Evolutionary conservation across 2,797 vertebrate genomes (phyloP).

Genomic region (Molossus molossus): DNA sequence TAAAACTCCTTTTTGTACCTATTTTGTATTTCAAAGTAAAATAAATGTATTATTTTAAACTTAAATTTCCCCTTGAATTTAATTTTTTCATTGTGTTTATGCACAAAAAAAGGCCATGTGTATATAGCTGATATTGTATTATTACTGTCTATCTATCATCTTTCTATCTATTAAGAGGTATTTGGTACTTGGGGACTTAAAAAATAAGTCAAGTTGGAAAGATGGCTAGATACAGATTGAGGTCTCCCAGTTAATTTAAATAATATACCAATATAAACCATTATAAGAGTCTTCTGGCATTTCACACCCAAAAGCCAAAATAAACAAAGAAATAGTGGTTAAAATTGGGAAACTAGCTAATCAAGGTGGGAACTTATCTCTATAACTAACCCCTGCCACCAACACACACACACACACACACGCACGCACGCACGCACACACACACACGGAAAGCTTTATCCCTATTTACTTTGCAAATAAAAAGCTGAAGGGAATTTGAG

Average conservation of each 20-base stretch:
- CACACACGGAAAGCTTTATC: not conserved
- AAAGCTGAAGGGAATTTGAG: not conserved
- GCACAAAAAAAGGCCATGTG: not conserved
- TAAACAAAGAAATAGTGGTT: not conserved
- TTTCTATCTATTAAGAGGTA: not conserved
- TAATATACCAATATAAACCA: not conserved
- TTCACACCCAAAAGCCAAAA: not conserved
- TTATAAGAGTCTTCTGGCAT: not conserved
- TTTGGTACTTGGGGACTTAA: not conserved
- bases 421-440: not conserved
- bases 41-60: not conserved
- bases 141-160: not conserved
- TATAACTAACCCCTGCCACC: not conserved
- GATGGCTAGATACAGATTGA: not conserved
- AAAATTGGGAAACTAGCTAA: not conserved
- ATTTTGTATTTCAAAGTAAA: not conserved
- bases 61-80: slow-evolving; percentile 18
- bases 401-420: not conserved
- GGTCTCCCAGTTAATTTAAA: not conserved
- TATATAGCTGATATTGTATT: not conserved
- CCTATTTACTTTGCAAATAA: not conserved
- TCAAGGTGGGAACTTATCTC: not conserved
- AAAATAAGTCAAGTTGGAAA: not conserved
- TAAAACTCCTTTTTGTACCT: not conserved
- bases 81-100: not conserved